Base-by-base conservation (phyloP, 2,888 invertebrate species). In the Lacanobia wlatinum region DNA sequence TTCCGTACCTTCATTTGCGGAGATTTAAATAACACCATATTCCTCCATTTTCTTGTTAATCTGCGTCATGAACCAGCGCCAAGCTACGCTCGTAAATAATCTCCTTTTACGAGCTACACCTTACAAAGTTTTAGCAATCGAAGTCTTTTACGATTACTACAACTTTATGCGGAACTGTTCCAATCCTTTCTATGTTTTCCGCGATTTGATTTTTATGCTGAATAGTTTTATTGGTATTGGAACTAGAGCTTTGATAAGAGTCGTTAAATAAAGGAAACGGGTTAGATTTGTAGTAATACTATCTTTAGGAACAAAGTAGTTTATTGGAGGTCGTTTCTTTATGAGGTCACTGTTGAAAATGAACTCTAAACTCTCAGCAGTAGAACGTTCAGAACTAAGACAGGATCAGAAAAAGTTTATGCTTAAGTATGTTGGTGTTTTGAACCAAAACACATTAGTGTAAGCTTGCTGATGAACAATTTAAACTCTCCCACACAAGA, bases 61-160 rank as follows among this genome's bases (percentile, higher is more conserved):
- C 83, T 64, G 6, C 55, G 64, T 23, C 58, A n/a, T 43, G 55
- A 73, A 55, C 43, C 40, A 28, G 50, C 9, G 60, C 67, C 76
- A 72, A 82, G 76, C 80, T 75, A 67, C 65, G 79, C 64, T 89
- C 90, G 89, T 92, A 91, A 91, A 91, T 91, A 89, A 89, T 83
- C 82, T 77, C 74, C 74, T 83, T 92, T 92, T 91, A 92, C 88
- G 90, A 89, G 78, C 84, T 73, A 69, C 80, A 86, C 87, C 88
- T 87, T 91, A 91, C 91, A 90, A 92, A 93, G 91, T 93, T 90
- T 88, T 83, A 83, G 83, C 89, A 90, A 92, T 91, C 89, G 91
- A 87, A 88, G 84, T 83, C 89, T 89, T 93, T 93, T 91, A 94
- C 89, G 92, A 91, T 89, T 88, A 88, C 89, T 85, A 85, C 84